These are phyloP conservation scores for Cotesia vestalis DNA, from an alignment of 1,140 invertebrate species.

Conservation along the genomic window DNA sequence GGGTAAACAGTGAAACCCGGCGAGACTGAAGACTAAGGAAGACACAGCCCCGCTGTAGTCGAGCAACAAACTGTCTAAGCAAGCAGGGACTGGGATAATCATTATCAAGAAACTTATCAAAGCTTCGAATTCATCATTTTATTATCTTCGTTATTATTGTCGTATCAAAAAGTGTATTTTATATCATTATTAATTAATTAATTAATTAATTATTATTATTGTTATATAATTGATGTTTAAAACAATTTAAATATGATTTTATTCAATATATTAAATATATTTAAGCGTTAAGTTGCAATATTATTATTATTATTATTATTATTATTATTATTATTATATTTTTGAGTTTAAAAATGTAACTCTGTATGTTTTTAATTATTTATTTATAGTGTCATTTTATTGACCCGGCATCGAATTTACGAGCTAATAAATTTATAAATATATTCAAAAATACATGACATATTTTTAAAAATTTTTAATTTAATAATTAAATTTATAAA, in stretches of 20 bases:
- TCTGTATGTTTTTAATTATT: neutral
- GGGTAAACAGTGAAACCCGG: neutral
- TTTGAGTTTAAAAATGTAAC: neutral
- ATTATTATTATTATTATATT: no score
- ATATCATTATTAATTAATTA: neutral
- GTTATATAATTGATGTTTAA: constrained; percentile 2
- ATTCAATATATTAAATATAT: neutral
- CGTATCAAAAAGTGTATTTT: constrained; percentile 11
- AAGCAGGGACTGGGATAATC: neutral
- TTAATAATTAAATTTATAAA: no score
- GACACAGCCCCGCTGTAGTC: neutral
- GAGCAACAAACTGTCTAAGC: neutral
- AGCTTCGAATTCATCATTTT: neutral
- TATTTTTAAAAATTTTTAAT: no score
- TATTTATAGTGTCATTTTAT: neutral
- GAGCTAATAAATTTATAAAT: no score
- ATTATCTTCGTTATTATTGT: constrained; percentile 1
- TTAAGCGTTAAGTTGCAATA: constrained; percentile 8
- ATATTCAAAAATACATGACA: no score
- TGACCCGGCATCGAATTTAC: neutral
- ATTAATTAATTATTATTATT: neutral
- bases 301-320: neutral
- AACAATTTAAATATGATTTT: neutral
- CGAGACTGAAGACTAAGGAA: constrained; percentile 3
- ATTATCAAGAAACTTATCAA: neutral